phyloP scores from a whole-genome alignment of 2,888 invertebrate species.

The Heteromyza rotundicornis region DNA sequence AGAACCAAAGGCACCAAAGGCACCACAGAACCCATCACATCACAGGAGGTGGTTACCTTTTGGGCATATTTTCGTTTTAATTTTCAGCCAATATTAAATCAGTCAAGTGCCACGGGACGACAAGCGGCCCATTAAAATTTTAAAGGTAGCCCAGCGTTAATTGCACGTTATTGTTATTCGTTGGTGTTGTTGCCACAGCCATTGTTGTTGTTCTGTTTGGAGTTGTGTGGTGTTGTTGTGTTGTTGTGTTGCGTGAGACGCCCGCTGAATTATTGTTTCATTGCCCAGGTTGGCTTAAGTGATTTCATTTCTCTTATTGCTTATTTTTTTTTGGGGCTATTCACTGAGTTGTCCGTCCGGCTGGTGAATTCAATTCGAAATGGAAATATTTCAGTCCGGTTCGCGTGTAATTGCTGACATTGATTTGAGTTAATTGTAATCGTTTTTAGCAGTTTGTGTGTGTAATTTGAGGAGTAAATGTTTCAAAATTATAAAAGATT shows the following conservation, averaged over 20 bases:
- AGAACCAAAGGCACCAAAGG: background rate
- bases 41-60: background rate
- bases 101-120: conserved; percentile 35
- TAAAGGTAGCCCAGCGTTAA: conserved; percentile 1
- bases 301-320: background rate
- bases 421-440: background rate
- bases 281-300: background rate
- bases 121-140: conserved; percentile 26
- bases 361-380: too few relatives aligned
- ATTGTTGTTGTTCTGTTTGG: too few relatives aligned
- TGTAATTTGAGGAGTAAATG: too few relatives aligned
- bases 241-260: background rate
- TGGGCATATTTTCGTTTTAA: conserved; percentile 1
- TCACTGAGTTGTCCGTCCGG: background rate
- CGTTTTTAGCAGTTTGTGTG: too few relatives aligned
- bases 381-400: background rate
- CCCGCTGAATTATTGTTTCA: background rate
- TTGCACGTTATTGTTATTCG: background rate
- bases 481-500: too few relatives aligned
- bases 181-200: background rate
- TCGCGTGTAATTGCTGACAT: background rate
- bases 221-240: background rate
- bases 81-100: conserved; percentile 37
- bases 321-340: background rate
- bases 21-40: too few relatives aligned